Percentiles rank a stretch among this genome's conserved stretches.
phyloP scores from a whole-genome alignment of 30 jellyfish, hydroid and myxozoan genomes.

The Aurelia coerulea region DNA sequence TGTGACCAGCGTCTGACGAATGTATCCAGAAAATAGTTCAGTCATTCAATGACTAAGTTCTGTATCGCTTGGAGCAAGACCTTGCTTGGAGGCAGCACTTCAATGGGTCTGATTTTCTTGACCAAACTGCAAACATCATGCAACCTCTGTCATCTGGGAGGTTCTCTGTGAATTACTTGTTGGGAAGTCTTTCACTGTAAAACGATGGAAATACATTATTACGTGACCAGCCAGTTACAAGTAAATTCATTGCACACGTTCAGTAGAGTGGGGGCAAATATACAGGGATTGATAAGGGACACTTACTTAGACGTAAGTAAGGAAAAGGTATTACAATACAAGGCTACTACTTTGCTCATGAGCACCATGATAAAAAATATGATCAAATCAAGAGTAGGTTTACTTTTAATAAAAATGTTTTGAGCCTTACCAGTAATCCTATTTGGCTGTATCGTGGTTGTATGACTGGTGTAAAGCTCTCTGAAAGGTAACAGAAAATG shows the following conservation, averaged over 20 bases:
- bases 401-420: not conserved
- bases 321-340: no score
- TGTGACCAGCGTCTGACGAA: not conserved
- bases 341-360: no score
- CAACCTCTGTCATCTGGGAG: conserved; percentile 28
- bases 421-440: conserved; percentile 42
- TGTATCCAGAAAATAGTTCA: not conserved
- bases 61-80: not conserved
- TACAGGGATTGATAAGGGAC: no score
- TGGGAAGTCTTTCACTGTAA: conserved; percentile 26
- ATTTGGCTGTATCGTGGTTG: conserved; percentile 5
- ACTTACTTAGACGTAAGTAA: no score
- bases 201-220: no score
- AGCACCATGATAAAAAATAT: no score
- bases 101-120: no score
- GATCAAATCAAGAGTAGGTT: not conserved
- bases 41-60: not conserved
- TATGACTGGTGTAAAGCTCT: conserved; percentile 11
- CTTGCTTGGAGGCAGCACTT: no score
- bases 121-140: not conserved
- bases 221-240: no score
- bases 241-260: no score
- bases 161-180: not conserved
- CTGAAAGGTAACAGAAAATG: not conserved
- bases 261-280: no score